Conservation (phyloP, 2,113 vertebrate species). For the Crotophaga sulcirostris region DNA sequence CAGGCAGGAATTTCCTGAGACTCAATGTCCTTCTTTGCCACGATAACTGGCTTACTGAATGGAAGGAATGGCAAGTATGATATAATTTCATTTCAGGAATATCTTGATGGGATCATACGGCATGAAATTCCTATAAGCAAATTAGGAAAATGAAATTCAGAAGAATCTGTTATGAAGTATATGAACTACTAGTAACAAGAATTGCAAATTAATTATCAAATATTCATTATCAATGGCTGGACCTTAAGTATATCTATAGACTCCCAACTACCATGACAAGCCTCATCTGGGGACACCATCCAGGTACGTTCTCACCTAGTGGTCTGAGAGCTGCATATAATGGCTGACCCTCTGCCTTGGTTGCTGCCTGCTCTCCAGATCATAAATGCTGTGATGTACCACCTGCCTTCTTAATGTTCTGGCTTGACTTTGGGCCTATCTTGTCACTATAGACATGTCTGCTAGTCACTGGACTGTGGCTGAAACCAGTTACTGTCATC, state of each 20-base stretch:
- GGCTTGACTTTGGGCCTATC: background rate
- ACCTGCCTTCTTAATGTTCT: background rate
- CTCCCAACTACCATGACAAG: background rate
- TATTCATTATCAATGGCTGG: background rate
- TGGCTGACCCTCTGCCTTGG: background rate
- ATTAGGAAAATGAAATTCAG: background rate
- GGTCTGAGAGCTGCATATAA: background rate
- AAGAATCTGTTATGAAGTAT: background rate
- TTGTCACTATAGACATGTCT: background rate
- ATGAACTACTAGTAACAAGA: background rate
- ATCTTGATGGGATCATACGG: background rate
- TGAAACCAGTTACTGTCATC: background rate
- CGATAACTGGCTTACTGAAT: background rate
- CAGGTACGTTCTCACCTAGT: too few relatives aligned
- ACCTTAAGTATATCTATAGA: background rate
- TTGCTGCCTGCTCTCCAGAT: background rate
- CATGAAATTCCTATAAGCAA: background rate
- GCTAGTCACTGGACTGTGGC: too few relatives aligned
- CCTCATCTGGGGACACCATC: too few relatives aligned
- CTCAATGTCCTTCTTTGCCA: background rate
- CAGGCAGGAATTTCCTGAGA: background rate
- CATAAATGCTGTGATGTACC: background rate
- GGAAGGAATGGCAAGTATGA: background rate
- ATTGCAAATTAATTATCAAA: background rate
- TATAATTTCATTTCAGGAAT: background rate